These are phyloP conservation scores for Epinephelus lanceolatus DNA, from an alignment of 2,113 vertebrate species.

Conservation along the genomic window DNA sequence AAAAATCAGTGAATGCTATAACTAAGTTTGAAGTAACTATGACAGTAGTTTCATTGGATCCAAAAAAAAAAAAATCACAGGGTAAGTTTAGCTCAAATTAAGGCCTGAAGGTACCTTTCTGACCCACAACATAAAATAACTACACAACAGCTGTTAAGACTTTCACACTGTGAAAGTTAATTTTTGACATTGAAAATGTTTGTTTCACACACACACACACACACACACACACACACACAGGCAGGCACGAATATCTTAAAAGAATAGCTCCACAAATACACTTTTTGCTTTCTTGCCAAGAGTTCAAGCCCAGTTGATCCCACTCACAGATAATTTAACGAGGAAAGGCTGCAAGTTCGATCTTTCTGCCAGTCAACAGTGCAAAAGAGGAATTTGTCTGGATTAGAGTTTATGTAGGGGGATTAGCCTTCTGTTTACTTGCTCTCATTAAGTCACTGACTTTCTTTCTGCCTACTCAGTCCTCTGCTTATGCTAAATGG, in stretches of 20 bases:
- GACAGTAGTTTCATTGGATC: not conserved
- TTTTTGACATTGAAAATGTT: not conserved
- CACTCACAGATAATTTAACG: not conserved
- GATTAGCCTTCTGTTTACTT: conserved; percentile 16
- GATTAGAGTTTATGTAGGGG: conserved; percentile 30
- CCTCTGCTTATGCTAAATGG: not conserved
- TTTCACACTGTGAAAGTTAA: not conserved
- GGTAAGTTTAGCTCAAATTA: too few species aligned
- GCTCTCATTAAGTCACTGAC: conserved; percentile 26
- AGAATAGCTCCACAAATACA: not conserved
- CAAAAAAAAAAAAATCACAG: not conserved
- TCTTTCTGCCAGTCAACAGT: conserved; percentile 31
- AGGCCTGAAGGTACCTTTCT: not conserved
- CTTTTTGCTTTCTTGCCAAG: not conserved
- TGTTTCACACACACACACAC: too few species aligned
- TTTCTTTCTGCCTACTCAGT: not conserved
- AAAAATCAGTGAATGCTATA: too few species aligned
- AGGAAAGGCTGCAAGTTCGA: conserved; percentile 28
- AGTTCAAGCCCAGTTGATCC: too few species aligned
- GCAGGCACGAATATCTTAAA: not conserved
- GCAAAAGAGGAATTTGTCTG: conserved; percentile 25
- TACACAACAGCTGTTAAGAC: not conserved
- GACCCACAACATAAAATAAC: not conserved
- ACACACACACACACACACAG: too few species aligned
- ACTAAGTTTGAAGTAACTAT: too few species aligned